Evolutionary conservation across 2,888 invertebrate genomes (phyloP).

Genomic region (Lasioglossum vierecki): DNA sequence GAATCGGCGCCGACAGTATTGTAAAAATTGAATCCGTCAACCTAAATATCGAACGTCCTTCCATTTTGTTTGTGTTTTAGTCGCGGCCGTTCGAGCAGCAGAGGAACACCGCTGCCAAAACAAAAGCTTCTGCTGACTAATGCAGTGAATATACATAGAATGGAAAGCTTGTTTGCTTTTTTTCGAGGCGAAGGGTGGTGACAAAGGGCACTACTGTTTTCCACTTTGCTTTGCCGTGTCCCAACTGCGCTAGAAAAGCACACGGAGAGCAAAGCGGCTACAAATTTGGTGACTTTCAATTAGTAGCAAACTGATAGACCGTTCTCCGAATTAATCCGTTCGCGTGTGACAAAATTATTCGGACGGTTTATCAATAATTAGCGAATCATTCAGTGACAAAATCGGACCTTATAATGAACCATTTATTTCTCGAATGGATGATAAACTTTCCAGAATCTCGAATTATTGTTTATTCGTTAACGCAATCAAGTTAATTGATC

Average conservation of each 20-base stretch:
- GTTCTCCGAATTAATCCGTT: background rate
- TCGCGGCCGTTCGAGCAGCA: background rate
- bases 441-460: background rate
- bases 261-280: background rate
- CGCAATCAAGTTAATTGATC: background rate
- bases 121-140: conserved; percentile 24
- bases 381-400: background rate
- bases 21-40: conserved; percentile 42
- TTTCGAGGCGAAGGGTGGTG: background rate
- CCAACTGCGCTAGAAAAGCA: background rate
- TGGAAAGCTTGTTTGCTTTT: background rate
- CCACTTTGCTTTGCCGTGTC: background rate
- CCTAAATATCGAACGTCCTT: conserved; percentile 23
- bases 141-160: conserved; percentile 21
- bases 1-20: conserved; percentile 6
- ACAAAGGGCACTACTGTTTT: background rate
- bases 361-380: background rate
- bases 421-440: background rate
- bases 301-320: background rate
- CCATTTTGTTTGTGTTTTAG: conserved; percentile 16
- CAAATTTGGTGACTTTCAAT: conserved; percentile 19
- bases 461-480: background rate
- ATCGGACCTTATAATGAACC: background rate
- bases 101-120: conserved; percentile 18
- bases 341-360: background rate